Conservation (phyloP, 2,888 invertebrate genomes). For the Pseudolycoriella hygida region DNA sequence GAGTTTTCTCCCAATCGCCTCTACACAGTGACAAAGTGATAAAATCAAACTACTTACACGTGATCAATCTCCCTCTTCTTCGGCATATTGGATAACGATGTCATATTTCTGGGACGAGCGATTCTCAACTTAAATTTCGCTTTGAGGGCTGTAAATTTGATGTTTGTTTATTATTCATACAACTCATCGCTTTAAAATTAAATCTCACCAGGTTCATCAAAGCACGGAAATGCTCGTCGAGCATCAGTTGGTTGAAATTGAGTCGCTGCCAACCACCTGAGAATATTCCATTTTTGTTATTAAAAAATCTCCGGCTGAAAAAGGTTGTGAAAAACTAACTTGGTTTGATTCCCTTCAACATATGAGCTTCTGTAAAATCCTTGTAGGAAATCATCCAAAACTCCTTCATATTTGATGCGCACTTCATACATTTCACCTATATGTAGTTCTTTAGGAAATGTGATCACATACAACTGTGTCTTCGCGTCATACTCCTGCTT, state of each 20-base stretch:
- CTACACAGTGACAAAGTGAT: no score
- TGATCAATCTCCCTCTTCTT: conserved; percentile 14
- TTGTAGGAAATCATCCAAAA: conserved; percentile 54
- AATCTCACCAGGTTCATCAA: conserved; percentile 56
- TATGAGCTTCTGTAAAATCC: conserved; percentile 77
- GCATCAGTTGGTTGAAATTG: conserved; percentile 74
- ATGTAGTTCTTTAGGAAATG: conserved; percentile 37
- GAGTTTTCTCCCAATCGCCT: no score
- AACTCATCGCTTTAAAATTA: no score
- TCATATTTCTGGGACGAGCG: conserved; percentile 51
- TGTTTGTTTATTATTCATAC: no score
- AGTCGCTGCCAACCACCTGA: conserved; percentile 62
- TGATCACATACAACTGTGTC: conserved; percentile 52
- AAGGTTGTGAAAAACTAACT: conserved; percentile 28
- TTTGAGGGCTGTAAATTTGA: conserved; percentile 45
- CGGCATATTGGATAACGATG: conserved; percentile 67
- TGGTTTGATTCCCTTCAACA: conserved; percentile 44
- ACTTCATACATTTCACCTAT: conserved; percentile 45
- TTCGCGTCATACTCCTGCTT: conserved; percentile 30
- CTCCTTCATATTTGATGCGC: conserved; percentile 50
- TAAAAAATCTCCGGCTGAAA: neutral
- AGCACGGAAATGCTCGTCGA: conserved; percentile 67
- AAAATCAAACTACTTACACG: conserved; percentile 16
- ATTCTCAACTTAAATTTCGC: conserved; percentile 63
- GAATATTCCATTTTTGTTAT: neutral